Evolutionary conservation across 2,797 vertebrate species (phyloP).

Genomic region (Urosaurus nigricauda): DNA sequence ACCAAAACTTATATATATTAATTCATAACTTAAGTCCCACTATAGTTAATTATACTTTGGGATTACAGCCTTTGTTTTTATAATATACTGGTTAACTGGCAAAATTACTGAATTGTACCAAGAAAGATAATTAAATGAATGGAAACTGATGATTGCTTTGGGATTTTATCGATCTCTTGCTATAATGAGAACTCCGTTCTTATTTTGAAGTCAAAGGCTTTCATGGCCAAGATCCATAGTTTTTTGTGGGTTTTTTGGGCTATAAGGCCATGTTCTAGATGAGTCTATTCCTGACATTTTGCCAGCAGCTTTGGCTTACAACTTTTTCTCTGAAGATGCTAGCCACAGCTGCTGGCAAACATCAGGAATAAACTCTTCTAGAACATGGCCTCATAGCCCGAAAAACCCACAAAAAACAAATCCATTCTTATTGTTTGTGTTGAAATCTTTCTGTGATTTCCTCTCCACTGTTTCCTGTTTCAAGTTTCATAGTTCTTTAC

Average conservation of each 20-base stretch:
- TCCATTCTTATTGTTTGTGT: not conserved
- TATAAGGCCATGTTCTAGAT: too few species aligned
- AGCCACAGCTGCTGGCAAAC: too few species aligned
- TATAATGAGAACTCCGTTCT: not conserved
- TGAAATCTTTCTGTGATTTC: slow-evolving; percentile 12
- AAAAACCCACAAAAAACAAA: too few species aligned
- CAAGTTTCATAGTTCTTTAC: not conserved
- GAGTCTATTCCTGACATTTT: too few species aligned
- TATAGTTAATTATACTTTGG: not conserved
- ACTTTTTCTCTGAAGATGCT: too few species aligned
- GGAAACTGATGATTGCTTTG: not conserved
- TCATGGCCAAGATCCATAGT: too few species aligned
- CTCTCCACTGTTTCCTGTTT: not conserved
- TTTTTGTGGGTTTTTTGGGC: too few species aligned
- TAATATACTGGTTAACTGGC: slow-evolving; percentile 32
- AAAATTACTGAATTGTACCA: slow-evolving; percentile 13
- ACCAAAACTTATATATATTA: not conserved
- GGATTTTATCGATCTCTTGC: not conserved
- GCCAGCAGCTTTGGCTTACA: too few species aligned
- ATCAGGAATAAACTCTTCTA: too few species aligned
- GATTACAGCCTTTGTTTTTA: slow-evolving; percentile 17
- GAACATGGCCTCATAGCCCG: too few species aligned
- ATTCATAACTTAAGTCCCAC: not conserved
- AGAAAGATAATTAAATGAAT: slow-evolving; percentile 24
- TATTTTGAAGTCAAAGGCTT: not conserved